Base-by-base conservation (phyloP, 2,888 invertebrate species). In the Lomographa bimaculata region DNA sequence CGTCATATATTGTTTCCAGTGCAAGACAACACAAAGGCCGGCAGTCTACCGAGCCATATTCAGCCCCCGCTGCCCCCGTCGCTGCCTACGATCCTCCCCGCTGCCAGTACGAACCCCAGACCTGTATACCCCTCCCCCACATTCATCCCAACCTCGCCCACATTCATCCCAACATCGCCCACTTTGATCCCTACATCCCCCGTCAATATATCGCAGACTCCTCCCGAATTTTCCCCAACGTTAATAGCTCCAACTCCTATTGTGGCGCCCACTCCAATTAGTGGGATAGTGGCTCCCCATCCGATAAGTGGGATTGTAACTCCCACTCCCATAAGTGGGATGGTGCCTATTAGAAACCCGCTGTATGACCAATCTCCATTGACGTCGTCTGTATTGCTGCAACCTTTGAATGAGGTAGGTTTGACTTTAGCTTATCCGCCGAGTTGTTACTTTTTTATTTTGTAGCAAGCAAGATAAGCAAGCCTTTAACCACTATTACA, bases 321-420 rank as follows among this genome's bases (percentile, higher is more conserved):
- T 1, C 77, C 80, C 0, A 68, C 73, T 4, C 74, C 81, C 0
- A 57, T 78, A 5, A 78, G 78, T 43, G 85, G 87, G 1, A 82
- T 78, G 80, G 86, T 86, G 39, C 84, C 87, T 0, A 84, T 86
- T 38, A 61, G 87, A 38, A 89, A 89, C 33, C 69, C 77, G 6
- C 47, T 89, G 25, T 86, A 87, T 40, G 83, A 86, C 17, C 84
- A 86, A 49, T 54, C 79, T 1, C 83, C 82, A 1, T 36, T 86
- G 19, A 79, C 86, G 0, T 83, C 86, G 0, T 87, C 87, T 0
- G 85, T 89, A 2, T 59, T 89, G 1, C 51, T 89, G 25, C 84
- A 89, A 49, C 87, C 87, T 7, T 65, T 89, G 48, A 89, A 87
- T 57, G 84, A 89, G 80, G 87, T 89, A 60, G 0, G 48, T 23